Conservation (phyloP, 2,888 invertebrate genomes). For the Dolichomitus sp. region DNA sequence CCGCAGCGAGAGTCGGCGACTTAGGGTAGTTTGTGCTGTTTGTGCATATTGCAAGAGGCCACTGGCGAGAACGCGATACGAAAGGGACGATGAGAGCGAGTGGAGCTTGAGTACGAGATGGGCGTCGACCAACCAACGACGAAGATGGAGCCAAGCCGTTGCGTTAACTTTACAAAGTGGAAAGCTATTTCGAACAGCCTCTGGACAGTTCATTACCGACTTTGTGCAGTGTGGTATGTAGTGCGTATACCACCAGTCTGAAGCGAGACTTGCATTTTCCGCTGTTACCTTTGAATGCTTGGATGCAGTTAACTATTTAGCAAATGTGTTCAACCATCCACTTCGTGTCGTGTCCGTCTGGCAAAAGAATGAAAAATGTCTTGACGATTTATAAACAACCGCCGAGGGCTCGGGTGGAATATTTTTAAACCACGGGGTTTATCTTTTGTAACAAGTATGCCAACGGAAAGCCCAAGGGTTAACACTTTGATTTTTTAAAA, state of each 20-base stretch:
- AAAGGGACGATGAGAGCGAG: slow-evolving; percentile 12
- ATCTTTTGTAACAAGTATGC: too few relatives aligned
- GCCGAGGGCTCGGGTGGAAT: too few relatives aligned
- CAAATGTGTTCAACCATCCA: not conserved
- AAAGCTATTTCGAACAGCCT: slow-evolving; percentile 69
- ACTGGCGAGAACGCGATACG: slow-evolving; percentile 33
- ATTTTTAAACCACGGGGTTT: too few relatives aligned
- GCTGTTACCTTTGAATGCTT: not conserved
- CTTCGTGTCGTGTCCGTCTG: not conserved
- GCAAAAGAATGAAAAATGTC: too few relatives aligned
- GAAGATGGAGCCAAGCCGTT: slow-evolving; percentile 64
- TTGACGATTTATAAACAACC: too few relatives aligned
- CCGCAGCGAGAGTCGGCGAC: slow-evolving; percentile 44
- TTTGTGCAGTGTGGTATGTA: slow-evolving; percentile 33
- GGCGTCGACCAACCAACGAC: slow-evolving; percentile 48
- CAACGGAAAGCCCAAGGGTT: too few relatives aligned
- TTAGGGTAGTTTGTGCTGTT: slow-evolving; percentile 59
- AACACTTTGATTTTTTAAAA: too few relatives aligned
- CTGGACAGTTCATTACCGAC: slow-evolving; percentile 67
- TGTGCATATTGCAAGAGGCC: slow-evolving; percentile 13
- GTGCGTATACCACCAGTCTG: not conserved
- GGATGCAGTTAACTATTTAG: not conserved
- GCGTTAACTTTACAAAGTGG: slow-evolving; percentile 70
- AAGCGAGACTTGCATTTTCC: slow-evolving; percentile 6
- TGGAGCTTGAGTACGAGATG: slow-evolving; percentile 34